phyloP scores from a whole-genome alignment of 2,113 vertebrate species.

The Myrmophylax atrothorax region DNA sequence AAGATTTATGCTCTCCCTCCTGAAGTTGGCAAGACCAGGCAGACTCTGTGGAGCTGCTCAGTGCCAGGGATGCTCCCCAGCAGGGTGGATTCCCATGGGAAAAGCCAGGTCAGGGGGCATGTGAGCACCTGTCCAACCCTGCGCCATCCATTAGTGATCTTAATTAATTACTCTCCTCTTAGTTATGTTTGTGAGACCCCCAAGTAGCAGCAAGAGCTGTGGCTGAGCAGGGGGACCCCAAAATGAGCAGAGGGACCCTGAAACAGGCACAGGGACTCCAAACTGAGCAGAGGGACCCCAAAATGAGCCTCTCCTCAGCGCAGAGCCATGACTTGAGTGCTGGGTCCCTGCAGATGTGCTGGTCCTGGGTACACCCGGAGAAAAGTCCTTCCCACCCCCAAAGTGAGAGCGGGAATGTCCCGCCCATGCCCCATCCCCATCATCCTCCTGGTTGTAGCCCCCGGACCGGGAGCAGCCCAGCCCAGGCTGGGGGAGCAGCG shows the following conservation, averaged over 20 bases:
- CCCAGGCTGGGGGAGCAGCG: neutral
- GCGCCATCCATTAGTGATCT: neutral
- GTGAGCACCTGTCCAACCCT: neutral
- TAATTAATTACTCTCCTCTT: neutral
- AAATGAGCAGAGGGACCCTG: neutral
- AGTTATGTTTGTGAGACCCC: neutral
- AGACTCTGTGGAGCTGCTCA: neutral
- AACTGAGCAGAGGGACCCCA: neutral
- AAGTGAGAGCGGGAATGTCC: neutral
- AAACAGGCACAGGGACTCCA: neutral
- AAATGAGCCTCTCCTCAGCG: neutral
- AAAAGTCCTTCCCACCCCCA: neutral
- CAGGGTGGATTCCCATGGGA: neutral
- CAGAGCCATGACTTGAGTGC: neutral
- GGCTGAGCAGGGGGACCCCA: neutral
- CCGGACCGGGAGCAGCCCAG: neutral
- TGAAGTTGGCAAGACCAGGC: fast-evolving
- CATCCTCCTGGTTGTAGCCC: neutral
- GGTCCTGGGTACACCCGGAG: neutral
- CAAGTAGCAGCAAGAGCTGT: neutral
- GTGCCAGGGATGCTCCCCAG: neutral
- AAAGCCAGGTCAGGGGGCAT: neutral
- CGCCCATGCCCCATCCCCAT: fast-evolving
- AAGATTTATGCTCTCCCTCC: neutral
- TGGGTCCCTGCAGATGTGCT: neutral